Percentiles rank a stretch among this genome's conserved stretches.
Conservation (phyloP, 2,797 vertebrate species). For the Acipenser ruthenus region DNA sequence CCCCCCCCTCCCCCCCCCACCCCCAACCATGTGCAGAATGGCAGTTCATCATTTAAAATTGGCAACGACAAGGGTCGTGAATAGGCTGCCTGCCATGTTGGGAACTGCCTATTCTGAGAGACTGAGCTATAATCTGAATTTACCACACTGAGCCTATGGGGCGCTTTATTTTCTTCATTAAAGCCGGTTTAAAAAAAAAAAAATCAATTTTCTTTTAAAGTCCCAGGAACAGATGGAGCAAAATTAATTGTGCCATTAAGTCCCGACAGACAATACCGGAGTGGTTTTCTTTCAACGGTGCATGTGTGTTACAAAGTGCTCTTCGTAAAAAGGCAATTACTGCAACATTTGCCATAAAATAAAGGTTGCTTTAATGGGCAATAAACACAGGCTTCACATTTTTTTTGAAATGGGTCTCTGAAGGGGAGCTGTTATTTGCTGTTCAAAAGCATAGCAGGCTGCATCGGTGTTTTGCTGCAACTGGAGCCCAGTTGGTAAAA, state of each 20-base stretch:
- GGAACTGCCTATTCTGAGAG: constrained; percentile 69
- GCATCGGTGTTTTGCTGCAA: constrained; percentile 56
- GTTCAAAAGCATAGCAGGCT: constrained; percentile 67
- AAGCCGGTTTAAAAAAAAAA: constrained; percentile 74
- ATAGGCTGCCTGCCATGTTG: constrained; percentile 49
- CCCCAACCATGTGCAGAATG: constrained; percentile 62
- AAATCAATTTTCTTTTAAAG: constrained; percentile 90
- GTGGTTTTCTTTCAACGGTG: constrained; percentile 86
- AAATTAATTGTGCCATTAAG: constrained; percentile 96
- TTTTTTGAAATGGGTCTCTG: constrained; percentile 74
- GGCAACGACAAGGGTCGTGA: constrained; percentile 61
- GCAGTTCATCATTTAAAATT: constrained; percentile 72
- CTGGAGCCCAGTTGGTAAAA: constrained; percentile 29
- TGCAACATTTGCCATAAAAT: constrained; percentile 85
- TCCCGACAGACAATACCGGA: constrained; percentile 83
- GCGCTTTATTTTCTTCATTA: constrained; percentile 97
- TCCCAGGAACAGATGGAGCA: constrained; percentile 91
- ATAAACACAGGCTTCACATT: constrained; percentile 84
- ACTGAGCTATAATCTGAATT: constrained; percentile 85
- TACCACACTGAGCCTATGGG: constrained; percentile 78
- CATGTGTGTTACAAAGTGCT: constrained; percentile 80
- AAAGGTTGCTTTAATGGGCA: constrained; percentile 86
- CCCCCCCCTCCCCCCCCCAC: too few relatives aligned
- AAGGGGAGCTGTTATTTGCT: constrained; percentile 69
- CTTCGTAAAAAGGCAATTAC: constrained; percentile 87